Percentiles rank a stretch among this genome's conserved stretches.
phyloP scores from a whole-genome alignment of 2,797 vertebrate genomes.

The Chaenodraco wilsoni region DNA sequence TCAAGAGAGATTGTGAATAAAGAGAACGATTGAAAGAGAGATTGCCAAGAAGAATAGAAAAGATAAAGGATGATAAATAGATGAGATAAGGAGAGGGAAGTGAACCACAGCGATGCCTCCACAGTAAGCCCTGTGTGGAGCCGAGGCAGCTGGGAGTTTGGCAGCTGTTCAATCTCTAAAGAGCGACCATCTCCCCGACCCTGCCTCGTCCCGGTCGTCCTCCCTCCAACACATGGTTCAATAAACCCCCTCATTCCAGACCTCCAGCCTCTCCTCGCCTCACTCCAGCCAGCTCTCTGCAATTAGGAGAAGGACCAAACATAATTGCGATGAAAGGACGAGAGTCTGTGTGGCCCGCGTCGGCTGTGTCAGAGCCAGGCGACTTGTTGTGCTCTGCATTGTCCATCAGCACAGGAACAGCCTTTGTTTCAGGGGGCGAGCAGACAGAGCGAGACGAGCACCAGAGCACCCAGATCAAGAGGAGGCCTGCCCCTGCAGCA shows the following conservation, averaged over 20 bases:
- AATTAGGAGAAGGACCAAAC: constrained; percentile 63
- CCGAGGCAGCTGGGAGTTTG: constrained; percentile 68
- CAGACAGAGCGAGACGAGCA: constrained; percentile 37
- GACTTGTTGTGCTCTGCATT: constrained; percentile 30
- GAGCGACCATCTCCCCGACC: constrained; percentile 72
- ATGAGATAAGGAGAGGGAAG: constrained; percentile 3
- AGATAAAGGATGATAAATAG: background rate
- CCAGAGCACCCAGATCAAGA: constrained; percentile 37
- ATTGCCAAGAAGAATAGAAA: background rate
- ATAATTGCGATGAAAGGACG: constrained; percentile 65
- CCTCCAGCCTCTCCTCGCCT: constrained; percentile 35
- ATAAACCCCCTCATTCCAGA: constrained; percentile 53
- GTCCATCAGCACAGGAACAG: constrained; percentile 47
- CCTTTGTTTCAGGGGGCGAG: constrained; percentile 58
- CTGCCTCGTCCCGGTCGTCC: constrained; percentile 36
- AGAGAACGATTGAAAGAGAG: background rate
- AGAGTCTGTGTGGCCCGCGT: constrained; percentile 59
- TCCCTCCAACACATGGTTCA: constrained; percentile 48
- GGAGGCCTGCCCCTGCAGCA: constrained; percentile 9
- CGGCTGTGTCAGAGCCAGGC: constrained; percentile 61
- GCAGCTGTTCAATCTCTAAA: constrained; percentile 72
- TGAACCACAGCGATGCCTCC: constrained; percentile 7
- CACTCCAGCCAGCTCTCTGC: constrained; percentile 55
- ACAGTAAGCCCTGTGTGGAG: constrained; percentile 50
- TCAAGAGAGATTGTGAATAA: background rate